Conservation (phyloP, 2,113 vertebrate species). For the Polypterus bichir region DNA sequence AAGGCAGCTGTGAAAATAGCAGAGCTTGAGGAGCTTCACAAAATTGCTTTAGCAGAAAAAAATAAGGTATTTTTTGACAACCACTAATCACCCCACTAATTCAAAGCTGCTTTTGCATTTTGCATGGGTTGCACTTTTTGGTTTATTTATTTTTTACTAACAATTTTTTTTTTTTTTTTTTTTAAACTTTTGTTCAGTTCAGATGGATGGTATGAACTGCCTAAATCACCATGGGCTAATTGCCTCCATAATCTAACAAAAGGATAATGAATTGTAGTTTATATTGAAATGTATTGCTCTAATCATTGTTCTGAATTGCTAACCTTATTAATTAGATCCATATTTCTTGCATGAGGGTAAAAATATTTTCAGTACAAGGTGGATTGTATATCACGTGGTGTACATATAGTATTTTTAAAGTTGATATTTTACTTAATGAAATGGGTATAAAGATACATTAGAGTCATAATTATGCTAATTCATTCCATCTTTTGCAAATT, state of each 20-base stretch:
- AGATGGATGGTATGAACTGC: constrained; percentile 17
- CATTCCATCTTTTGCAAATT: too few relatives aligned
- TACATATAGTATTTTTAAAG: too few relatives aligned
- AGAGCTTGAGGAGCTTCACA: constrained; percentile 63
- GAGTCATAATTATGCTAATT: too few relatives aligned
- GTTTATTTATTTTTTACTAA: constrained; percentile 26
- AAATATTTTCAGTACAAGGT: background rate
- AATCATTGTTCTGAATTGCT: background rate
- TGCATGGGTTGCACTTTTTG: constrained; percentile 32
- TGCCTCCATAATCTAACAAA: constrained; percentile 4
- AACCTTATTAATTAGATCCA: constrained; percentile 11
- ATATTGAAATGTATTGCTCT: background rate
- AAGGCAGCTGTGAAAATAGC: constrained; percentile 56
- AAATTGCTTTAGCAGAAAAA: constrained; percentile 66
- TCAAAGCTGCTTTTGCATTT: constrained; percentile 27
- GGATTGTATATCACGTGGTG: too few relatives aligned
- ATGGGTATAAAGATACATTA: too few relatives aligned
- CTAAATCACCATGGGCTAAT: constrained; percentile 38
- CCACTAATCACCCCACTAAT: constrained; percentile 50
- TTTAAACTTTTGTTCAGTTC: constrained; percentile 23
- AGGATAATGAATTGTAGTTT: background rate
- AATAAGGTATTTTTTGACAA: constrained; percentile 51
- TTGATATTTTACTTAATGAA: too few relatives aligned
- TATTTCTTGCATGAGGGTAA: constrained; percentile 1
- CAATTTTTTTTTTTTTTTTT: constrained; percentile 11